A percentile compares a stretch with the other conserved stretches of the same genome.
These are phyloP conservation scores for Rhombomys opimus DNA, from an alignment of 2,113 vertebrate species.

Conservation along the genomic window DNA sequence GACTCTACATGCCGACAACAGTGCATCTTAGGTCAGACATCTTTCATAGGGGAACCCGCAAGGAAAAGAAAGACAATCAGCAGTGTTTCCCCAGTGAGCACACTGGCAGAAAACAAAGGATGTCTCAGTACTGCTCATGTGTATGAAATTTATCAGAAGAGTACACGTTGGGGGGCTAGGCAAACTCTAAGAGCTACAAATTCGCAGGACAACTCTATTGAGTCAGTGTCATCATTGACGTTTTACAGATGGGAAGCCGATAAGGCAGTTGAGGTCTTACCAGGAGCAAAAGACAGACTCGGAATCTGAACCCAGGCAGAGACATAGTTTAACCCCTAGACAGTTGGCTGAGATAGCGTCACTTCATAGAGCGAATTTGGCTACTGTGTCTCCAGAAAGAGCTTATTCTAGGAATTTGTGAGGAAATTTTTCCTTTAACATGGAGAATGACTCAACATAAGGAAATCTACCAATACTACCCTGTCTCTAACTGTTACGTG, in stretches of 20 bases:
- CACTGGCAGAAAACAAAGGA: constrained; percentile 6
- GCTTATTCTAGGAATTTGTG: not conserved
- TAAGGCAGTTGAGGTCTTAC: not conserved
- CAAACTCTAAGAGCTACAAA: not conserved
- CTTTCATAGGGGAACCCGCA: constrained; percentile 15
- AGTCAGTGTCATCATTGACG: not conserved
- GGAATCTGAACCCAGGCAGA: not conserved
- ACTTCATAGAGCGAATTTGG: not conserved
- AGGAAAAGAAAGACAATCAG: not conserved
- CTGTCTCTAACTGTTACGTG: not conserved
- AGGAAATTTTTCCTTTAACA: not conserved
- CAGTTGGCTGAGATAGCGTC: not conserved
- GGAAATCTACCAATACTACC: not conserved
- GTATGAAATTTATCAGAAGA: not conserved
- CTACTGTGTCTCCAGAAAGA: not conserved
- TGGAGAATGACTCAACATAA: not conserved
- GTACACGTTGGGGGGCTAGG: not conserved
- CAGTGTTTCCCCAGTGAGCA: not conserved
- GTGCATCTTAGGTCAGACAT: constrained; percentile 28
- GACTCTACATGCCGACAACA: not conserved
- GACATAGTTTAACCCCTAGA: not conserved
- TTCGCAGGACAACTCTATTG: not conserved
- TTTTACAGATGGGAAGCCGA: not conserved
- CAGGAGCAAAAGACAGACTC: not conserved
- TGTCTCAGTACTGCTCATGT: not conserved